Percentiles rank a stretch among this genome's conserved stretches.
Evolutionary conservation across 2,888 invertebrate species (phyloP).

Genomic region (Eristalis arbustorum): DNA sequence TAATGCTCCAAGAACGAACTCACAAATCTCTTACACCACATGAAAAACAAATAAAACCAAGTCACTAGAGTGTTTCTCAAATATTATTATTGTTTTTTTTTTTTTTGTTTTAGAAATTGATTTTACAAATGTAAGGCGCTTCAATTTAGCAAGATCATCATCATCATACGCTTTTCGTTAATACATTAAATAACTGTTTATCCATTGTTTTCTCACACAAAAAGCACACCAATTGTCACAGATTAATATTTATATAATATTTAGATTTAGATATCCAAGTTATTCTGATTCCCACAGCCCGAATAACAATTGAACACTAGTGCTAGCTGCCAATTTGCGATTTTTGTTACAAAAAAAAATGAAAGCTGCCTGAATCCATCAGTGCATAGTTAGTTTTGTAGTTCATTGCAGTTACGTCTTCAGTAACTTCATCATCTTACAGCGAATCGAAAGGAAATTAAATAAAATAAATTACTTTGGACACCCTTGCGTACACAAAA

Average conservation of each 20-base stretch:
- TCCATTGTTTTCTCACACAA: conserved; percentile 27
- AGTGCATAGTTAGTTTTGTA: background rate
- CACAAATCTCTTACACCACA: too few species aligned
- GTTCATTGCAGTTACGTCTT: background rate
- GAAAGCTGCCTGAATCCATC: background rate
- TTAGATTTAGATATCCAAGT: conserved; percentile 20
- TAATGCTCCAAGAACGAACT: too few species aligned
- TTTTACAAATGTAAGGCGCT: conserved; percentile 68
- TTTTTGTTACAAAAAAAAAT: background rate
- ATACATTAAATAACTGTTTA: conserved; percentile 18
- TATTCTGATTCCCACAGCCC: conserved; percentile 1
- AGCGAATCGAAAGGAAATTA: background rate
- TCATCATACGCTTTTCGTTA: conserved; percentile 32
- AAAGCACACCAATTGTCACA: conserved; percentile 33
- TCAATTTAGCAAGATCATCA: conserved; percentile 48
- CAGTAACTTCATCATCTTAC: background rate
- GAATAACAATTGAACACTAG: conserved; percentile 16
- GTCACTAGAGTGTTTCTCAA: conserved; percentile 23
- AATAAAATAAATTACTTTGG: conserved; percentile 17
- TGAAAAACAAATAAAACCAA: background rate
- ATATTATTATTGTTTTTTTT: conserved; percentile 51
- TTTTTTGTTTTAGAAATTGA: conserved; percentile 45
- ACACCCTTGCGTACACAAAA: conserved; percentile 32
- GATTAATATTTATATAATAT: background rate
- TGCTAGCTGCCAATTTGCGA: background rate